Percentiles rank a stretch among this genome's conserved stretches.
Evolutionary conservation across 2,113 vertebrate species (phyloP).

Genomic region (Aix galericulata): DNA sequence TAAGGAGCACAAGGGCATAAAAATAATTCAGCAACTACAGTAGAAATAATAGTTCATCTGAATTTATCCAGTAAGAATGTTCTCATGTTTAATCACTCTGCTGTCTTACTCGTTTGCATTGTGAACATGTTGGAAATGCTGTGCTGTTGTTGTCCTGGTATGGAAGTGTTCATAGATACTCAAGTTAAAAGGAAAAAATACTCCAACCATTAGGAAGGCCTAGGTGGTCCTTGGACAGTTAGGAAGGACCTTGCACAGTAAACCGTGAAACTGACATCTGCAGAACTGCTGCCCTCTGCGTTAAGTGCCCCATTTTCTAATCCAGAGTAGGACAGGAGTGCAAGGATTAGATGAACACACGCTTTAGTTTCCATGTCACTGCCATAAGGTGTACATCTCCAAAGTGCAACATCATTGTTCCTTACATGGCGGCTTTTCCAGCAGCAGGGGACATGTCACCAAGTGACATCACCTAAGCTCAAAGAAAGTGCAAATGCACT

Average conservation of each 20-base stretch:
- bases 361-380: neutral
- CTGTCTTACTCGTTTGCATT: neutral
- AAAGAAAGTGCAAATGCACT: neutral
- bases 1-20: neutral
- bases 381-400: neutral
- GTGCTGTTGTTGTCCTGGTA: neutral
- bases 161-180: neutral
- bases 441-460: neutral
- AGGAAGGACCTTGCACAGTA: neutral
- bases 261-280: neutral
- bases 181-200: neutral
- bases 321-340: neutral
- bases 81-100: neutral
- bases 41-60: neutral
- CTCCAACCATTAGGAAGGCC: neutral
- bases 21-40: neutral
- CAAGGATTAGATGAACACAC: neutral
- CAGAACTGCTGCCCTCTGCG: neutral
- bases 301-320: neutral
- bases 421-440: slow-evolving; percentile 16
- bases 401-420: neutral
- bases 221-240: neutral
- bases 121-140: neutral
- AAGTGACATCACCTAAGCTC: neutral
- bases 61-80: neutral